Percentiles rank a stretch among this genome's conserved stretches.
Conservation (phyloP, 2,113 vertebrate species). For the Xenopus laevis region DNA sequence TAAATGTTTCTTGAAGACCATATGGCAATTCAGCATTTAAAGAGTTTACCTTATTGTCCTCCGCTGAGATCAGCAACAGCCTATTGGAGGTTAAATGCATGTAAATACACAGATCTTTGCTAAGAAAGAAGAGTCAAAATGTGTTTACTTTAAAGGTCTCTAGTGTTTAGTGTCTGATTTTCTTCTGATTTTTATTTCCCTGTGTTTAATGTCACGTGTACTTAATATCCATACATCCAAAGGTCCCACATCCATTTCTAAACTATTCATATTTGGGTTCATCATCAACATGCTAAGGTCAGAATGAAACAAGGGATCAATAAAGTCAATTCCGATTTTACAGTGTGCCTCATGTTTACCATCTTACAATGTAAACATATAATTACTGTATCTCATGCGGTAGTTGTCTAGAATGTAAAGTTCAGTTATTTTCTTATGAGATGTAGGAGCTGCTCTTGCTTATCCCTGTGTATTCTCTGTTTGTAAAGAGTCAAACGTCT, state of each 20-base stretch:
- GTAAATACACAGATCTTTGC: slow-evolving; percentile 40
- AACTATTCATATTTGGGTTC: slow-evolving; percentile 20
- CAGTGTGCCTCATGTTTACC: too few relatives aligned
- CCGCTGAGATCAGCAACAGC: slow-evolving; percentile 45
- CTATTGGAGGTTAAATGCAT: slow-evolving; percentile 46
- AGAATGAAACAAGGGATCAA: slow-evolving; percentile 26
- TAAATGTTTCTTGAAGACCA: slow-evolving; percentile 4
- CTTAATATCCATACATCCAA: slow-evolving; percentile 21
- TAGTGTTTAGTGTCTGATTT: slow-evolving; percentile 40
- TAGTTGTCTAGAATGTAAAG: background rate
- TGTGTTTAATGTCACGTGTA: slow-evolving; percentile 39
- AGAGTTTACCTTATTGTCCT: slow-evolving; percentile 41
- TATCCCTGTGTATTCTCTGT: too few relatives aligned
- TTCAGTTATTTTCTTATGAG: background rate
- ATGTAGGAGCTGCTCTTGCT: too few relatives aligned
- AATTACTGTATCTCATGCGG: slow-evolving; percentile 1
- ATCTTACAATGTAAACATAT: slow-evolving; percentile 14
- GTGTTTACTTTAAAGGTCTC: slow-evolving; percentile 46
- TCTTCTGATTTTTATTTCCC: slow-evolving; percentile 18
- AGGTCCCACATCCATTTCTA: slow-evolving; percentile 7
- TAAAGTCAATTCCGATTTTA: too few relatives aligned
- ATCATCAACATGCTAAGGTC: slow-evolving; percentile 38
- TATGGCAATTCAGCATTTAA: slow-evolving; percentile 39
- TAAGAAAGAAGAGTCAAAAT: slow-evolving; percentile 28
- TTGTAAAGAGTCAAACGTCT: too few relatives aligned